Percentiles rank a stretch among this genome's conserved stretches.
Conservation (phyloP, 2,797 vertebrate species). For the Scleropages formosus region DNA sequence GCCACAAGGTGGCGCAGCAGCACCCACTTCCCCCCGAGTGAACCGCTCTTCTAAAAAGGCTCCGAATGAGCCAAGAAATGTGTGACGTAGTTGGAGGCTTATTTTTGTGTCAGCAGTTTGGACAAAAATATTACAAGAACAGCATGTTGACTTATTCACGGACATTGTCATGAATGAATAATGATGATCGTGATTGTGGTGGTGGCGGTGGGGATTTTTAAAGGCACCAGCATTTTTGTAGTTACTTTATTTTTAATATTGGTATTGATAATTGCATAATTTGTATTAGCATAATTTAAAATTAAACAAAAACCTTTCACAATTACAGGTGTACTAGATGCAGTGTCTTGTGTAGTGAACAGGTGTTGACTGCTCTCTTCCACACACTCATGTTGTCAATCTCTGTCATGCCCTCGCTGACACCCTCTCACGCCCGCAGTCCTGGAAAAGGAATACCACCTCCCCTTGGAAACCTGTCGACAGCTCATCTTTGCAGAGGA, state of each 20-base stretch:
- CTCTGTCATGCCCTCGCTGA: not conserved
- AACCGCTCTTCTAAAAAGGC: slow-evolving; percentile 9
- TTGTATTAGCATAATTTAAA: slow-evolving; percentile 4
- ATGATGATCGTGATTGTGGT: not conserved
- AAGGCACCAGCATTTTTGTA: not conserved
- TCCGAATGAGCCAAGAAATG: not conserved
- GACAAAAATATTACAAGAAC: slow-evolving; percentile 25
- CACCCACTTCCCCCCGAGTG: not conserved
- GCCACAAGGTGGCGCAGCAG: slow-evolving; percentile 62
- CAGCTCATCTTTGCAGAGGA: slow-evolving; percentile 70
- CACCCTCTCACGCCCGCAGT: slow-evolving; percentile 46
- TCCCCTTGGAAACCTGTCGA: slow-evolving; percentile 72
- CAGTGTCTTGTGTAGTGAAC: too few relatives aligned
- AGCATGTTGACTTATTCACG: slow-evolving; percentile 18
- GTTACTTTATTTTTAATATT: not conserved
- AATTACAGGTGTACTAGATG: too few relatives aligned
- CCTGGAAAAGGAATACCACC: slow-evolving; percentile 64
- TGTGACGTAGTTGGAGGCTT: slow-evolving; percentile 13
- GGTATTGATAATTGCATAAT: not conserved
- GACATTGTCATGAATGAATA: slow-evolving; percentile 16
- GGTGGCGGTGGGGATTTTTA: not conserved
- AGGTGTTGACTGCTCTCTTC: too few relatives aligned
- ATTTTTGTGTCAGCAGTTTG: slow-evolving; percentile 17
- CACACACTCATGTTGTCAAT: not conserved
- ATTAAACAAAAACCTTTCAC: not conserved